Percentiles rank a stretch among this genome's conserved stretches.
Evolutionary conservation across 2,113 vertebrate genomes (phyloP).

Genomic region (Semnornis frantzii): DNA sequence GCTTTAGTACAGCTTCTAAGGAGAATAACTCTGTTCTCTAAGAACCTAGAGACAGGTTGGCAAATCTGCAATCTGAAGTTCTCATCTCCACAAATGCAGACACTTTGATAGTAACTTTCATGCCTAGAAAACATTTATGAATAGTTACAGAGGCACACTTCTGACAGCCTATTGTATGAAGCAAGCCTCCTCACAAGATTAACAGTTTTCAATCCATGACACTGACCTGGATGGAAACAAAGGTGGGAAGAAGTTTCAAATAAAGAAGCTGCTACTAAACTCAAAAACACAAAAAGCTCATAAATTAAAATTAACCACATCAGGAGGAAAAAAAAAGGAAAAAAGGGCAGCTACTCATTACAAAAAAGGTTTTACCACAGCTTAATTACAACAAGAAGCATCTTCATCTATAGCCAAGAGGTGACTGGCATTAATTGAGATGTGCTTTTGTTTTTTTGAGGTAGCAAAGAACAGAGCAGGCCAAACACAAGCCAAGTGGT

Average conservation of each 20-base stretch:
- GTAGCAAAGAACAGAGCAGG: not conserved
- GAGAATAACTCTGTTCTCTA: not conserved
- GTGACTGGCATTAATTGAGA: not conserved
- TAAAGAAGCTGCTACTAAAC: not conserved
- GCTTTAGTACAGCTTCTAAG: too few species aligned
- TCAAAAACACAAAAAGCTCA: not conserved
- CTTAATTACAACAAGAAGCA: not conserved
- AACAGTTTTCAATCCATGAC: not conserved
- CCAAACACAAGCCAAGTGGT: not conserved
- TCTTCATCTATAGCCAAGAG: not conserved
- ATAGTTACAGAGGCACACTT: not conserved
- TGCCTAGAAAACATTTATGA: not conserved
- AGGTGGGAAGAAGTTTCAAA: not conserved
- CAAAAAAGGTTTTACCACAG: not conserved
- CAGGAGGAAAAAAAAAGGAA: rapidly evolving
- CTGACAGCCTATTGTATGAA: not conserved
- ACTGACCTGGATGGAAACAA: not conserved
- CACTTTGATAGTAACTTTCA: not conserved
- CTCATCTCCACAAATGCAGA: not conserved
- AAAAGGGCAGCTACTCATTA: not conserved
- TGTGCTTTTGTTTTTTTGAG: not conserved
- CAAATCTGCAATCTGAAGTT: not conserved
- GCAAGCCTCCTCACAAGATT: not conserved
- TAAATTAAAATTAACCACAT: not conserved
- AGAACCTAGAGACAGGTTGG: not conserved